Conservation (phyloP, 2,797 vertebrate genomes). For the Artibeus jamaicensis region DNA sequence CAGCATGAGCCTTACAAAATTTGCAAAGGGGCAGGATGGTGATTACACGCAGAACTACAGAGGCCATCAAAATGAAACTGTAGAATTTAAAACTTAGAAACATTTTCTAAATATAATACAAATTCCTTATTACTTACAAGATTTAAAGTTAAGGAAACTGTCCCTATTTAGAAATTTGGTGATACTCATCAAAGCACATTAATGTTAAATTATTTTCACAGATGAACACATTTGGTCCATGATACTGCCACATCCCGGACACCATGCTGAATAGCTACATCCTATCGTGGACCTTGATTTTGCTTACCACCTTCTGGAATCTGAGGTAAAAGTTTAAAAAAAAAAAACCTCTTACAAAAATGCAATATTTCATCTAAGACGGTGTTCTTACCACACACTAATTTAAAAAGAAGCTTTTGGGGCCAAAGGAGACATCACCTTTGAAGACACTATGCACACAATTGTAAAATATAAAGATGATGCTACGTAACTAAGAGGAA, state of each 20-base stretch:
- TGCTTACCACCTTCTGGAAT: background rate
- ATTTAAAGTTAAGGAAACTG: background rate
- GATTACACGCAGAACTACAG: background rate
- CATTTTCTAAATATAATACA: background rate
- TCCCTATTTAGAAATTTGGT: background rate
- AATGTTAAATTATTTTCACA: background rate
- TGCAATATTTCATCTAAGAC: background rate
- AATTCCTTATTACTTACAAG: background rate
- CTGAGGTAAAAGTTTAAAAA: background rate
- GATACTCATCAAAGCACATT: background rate
- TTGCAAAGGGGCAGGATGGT: background rate
- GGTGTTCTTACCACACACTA: background rate
- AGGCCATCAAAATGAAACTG: background rate
- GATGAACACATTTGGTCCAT: background rate
- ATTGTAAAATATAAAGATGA: background rate
- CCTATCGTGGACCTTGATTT: background rate
- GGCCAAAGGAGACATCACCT: background rate
- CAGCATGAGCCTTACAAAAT: constrained; percentile 29
- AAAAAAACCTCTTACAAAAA: background rate
- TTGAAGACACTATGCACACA: background rate
- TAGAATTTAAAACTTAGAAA: background rate
- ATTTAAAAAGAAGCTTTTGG: background rate
- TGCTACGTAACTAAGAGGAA: background rate
- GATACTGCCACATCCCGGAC: background rate
- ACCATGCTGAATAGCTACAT: background rate